These are phyloP conservation scores for Cyprinodon variegatus DNA, from an alignment of 2,113 vertebrate genomes.

Conservation along the genomic window DNA sequence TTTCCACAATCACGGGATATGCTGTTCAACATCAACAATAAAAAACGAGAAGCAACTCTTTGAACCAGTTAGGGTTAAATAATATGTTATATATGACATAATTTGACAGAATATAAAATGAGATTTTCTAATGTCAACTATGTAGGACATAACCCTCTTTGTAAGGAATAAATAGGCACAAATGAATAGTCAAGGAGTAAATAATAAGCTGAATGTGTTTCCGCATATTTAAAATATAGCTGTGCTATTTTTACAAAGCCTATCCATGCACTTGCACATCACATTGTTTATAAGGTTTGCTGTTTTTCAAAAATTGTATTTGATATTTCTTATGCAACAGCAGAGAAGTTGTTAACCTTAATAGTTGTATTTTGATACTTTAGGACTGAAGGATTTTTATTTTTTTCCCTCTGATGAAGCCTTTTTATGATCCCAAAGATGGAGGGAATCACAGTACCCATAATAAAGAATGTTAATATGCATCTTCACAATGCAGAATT, in stretches of 20 bases:
- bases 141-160: slow-evolving; percentile 11
- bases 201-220: slow-evolving; percentile 24
- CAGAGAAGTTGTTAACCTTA: slow-evolving; percentile 37
- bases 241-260: slow-evolving; percentile 27
- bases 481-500: slow-evolving; percentile 44
- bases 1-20: too few relatives aligned
- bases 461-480: slow-evolving; percentile 44
- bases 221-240: slow-evolving; percentile 13
- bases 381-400: slow-evolving; percentile 8
- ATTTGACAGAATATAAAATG: neutral
- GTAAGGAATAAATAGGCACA: neutral
- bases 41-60: too few relatives aligned
- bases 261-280: slow-evolving; percentile 18
- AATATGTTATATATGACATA: neutral
- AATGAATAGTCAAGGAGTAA: neutral
- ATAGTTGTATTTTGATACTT: slow-evolving; percentile 14
- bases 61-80: too few relatives aligned
- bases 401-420: neutral
- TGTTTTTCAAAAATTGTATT: slow-evolving; percentile 24
- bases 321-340: slow-evolving; percentile 23
- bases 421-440: slow-evolving; percentile 28
- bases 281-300: slow-evolving; percentile 28
- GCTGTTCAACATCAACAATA: too few relatives aligned
- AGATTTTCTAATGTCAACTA: slow-evolving; percentile 29
- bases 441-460: slow-evolving; percentile 24